A percentile compares a stretch with the other conserved stretches of the same genome.
phyloP scores from a whole-genome alignment of 1,140 invertebrate genomes.

The Leptonema lineaticorne region DNA sequence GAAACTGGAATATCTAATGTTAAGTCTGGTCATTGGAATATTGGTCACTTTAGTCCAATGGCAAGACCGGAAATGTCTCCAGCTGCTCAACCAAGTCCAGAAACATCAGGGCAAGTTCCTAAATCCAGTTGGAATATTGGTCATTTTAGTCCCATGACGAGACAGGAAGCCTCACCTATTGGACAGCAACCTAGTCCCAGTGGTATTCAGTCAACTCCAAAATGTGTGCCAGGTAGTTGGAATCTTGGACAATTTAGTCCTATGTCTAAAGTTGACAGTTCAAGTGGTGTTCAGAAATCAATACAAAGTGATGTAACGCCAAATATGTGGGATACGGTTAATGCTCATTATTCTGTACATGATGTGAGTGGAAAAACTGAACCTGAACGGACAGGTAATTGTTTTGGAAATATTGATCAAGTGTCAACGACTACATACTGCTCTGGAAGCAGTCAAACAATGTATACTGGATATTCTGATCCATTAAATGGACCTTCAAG shows the following conservation, averaged over 20 bases:
- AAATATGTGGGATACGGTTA: slow-evolving; percentile 33
- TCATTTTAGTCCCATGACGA: slow-evolving; percentile 52
- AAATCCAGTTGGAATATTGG: slow-evolving; percentile 49
- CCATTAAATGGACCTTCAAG: slow-evolving; percentile 34
- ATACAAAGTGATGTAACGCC: slow-evolving; percentile 15
- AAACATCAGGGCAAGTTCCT: slow-evolving; percentile 53
- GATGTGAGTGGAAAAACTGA: slow-evolving; percentile 28
- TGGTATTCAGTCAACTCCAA: slow-evolving; percentile 40
- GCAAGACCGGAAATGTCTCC: slow-evolving; percentile 54
- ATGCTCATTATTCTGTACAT: slow-evolving; percentile 16
- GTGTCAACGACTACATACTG: slow-evolving; percentile 37
- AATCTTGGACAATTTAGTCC: slow-evolving; percentile 39
- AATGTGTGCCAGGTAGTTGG: slow-evolving; percentile 33
- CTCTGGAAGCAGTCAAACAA: slow-evolving; percentile 19
- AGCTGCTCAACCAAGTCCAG: slow-evolving; percentile 54
- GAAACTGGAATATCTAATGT: slow-evolving; percentile 46
- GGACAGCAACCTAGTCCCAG: slow-evolving; percentile 52
- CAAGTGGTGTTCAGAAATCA: slow-evolving; percentile 21
- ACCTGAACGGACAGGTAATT: slow-evolving; percentile 31
- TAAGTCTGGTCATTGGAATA: slow-evolving; percentile 29
- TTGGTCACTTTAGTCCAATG: slow-evolving; percentile 47
- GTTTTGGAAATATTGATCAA: slow-evolving; percentile 32
- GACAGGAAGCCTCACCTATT: slow-evolving; percentile 51
- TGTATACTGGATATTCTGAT: slow-evolving; percentile 31
- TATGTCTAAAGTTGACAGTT: slow-evolving; percentile 38